A percentile compares a stretch with the other conserved stretches of the same genome.
Evolutionary conservation across 1,140 invertebrate genomes (phyloP).

Genomic region (Tetramorium parvispinum): DNA sequence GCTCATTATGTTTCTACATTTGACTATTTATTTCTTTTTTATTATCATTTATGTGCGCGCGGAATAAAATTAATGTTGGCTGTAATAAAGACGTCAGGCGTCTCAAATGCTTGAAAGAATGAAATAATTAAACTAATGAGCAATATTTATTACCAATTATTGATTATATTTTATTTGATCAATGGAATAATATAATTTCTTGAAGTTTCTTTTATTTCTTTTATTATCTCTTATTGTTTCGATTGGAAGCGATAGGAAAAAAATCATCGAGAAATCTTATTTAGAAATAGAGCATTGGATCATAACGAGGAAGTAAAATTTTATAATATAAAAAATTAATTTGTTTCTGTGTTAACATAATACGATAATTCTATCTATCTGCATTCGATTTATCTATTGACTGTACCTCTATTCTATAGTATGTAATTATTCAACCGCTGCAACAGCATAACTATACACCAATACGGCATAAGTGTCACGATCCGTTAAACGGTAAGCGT

Average conservation of each 20-base stretch:
- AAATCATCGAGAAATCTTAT: neutral
- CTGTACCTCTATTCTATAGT: neutral
- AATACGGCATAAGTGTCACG: neutral
- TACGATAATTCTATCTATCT: neutral
- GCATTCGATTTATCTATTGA: neutral
- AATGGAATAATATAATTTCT: neutral
- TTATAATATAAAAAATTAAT: neutral
- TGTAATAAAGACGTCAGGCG: neutral
- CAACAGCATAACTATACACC: neutral
- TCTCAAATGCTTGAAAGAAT: neutral
- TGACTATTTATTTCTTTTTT: slow-evolving; percentile 20
- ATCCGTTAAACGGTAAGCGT: neutral
- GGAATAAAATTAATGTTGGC: neutral
- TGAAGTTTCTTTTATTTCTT: neutral
- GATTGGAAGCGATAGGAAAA: neutral
- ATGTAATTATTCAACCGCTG: neutral
- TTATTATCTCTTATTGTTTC: neutral
- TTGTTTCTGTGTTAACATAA: neutral
- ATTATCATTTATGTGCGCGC: neutral
- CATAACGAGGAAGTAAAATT: neutral
- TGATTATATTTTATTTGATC: neutral
- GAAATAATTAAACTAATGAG: slow-evolving; percentile 17
- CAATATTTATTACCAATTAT: slow-evolving; percentile 3
- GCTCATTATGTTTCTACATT: slow-evolving; percentile 5
- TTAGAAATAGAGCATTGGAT: neutral